phyloP scores from a whole-genome alignment of 2,113 vertebrate species.

The Centrocercus urophasianus region DNA sequence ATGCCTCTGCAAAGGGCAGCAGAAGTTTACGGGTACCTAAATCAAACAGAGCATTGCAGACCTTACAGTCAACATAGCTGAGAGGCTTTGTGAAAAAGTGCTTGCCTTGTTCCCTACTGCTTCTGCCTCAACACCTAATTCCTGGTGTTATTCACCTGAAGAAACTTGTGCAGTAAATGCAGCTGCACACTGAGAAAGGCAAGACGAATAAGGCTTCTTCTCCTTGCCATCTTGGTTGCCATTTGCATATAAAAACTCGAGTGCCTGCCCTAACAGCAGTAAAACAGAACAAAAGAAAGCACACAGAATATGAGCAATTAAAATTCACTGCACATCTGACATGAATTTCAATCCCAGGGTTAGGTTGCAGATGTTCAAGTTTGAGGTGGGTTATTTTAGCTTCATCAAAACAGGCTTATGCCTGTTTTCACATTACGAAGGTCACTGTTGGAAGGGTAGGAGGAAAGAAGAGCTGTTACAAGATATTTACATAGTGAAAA shows the following conservation, averaged over 20 bases:
- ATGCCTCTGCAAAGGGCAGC: background rate
- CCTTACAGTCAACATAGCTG: accelerated
- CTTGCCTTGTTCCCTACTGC: accelerated
- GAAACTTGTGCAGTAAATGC: background rate
- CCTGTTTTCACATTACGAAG: background rate
- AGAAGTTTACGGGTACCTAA: background rate
- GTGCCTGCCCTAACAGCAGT: background rate
- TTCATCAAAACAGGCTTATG: background rate
- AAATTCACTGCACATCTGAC: background rate
- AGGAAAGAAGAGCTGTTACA: background rate
- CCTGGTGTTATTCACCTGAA: accelerated
- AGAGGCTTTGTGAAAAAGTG: background rate
- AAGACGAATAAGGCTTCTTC: background rate
- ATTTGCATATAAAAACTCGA: background rate
- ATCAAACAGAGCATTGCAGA: background rate
- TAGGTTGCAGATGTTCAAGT: background rate
- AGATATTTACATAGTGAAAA: slow-evolving; percentile 16
- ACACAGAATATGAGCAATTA: background rate
- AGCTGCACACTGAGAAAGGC: background rate
- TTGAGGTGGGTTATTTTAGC: background rate
- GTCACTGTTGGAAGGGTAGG: background rate
- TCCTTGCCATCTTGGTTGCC: background rate
- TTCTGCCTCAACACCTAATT: background rate
- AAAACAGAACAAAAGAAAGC: background rate
- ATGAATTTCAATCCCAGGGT: background rate